These are phyloP conservation scores for Hydrotaea cyrtoneurina DNA, from an alignment of 2,888 invertebrate species.

Conservation along the genomic window DNA sequence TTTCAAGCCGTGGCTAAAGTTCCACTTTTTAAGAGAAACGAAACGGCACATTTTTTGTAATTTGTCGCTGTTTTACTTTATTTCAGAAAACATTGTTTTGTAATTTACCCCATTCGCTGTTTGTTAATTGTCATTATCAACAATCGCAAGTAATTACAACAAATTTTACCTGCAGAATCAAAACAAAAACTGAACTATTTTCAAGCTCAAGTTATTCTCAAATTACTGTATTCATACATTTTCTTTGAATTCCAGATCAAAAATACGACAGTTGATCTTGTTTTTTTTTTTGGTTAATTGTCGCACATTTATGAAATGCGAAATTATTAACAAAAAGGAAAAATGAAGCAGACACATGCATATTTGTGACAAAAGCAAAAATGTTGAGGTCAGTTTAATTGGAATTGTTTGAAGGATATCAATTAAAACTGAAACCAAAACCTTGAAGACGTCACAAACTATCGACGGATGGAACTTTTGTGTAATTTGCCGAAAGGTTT, in stretches of 20 bases:
- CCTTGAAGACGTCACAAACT: not conserved
- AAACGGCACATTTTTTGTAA: not conserved
- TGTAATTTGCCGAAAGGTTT: no score
- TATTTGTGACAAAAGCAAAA: not conserved
- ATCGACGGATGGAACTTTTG: not conserved
- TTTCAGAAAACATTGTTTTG: conserved; percentile 18
- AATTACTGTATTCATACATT: not conserved
- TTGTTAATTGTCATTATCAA: not conserved
- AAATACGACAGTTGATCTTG: not conserved
- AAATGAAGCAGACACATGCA: not conserved
- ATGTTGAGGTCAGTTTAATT: conserved; percentile 28
- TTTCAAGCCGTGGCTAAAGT: not conserved
- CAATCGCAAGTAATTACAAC: conserved; percentile 2
- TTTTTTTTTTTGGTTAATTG: no score
- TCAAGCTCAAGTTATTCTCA: not conserved
- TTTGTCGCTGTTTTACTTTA: conserved; percentile 10
- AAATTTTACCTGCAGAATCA: not conserved
- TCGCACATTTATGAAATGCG: conserved; percentile 13
- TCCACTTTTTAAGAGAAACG: not conserved
- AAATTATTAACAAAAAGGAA: conserved; percentile 9
- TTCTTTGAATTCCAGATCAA: conserved; percentile 17
- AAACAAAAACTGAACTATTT: conserved; percentile 19
- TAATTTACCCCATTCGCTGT: conserved; percentile 27
- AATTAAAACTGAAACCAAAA: conserved; percentile 3
- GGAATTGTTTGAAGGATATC: conserved; percentile 15